Evolutionary conservation across 2,888 invertebrate genomes (phyloP), one percentile per base, ranked within the genome.

Genomic region (Dynastes grantii): DNA sequence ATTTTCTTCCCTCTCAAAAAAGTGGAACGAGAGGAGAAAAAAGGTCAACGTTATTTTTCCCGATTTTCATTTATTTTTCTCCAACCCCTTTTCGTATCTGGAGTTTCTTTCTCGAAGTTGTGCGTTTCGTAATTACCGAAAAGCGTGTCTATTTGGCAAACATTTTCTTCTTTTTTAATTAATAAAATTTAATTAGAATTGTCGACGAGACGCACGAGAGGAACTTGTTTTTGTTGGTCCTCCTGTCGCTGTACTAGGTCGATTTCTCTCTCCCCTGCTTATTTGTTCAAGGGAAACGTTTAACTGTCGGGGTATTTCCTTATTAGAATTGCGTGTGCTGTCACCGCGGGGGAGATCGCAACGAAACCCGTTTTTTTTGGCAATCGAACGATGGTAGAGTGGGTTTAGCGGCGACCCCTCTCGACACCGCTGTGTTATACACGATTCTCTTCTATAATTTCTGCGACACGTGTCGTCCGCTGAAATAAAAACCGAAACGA

Each of bases 251-350:
- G 37, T n/a, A 27, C 27, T 37, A 49, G 55, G 67, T 61, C 68
- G 67, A 16, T 61, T 40, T 61, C 61, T 22, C 64, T 37, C 40
- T 76, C 76, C 58, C 64, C 79, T 80, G 11, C 81, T 71, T 78
- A 70, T 82, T 80, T 71, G 79, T 78, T 77, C 76, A 40, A 22
- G 77, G 80, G 68, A 49, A 81, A 81, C 82, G 78, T 81, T 82
- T 81, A 81, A 80, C 82, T 80, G 79, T 80, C 71, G 77, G 83
- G 82, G 79, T 81, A 82, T 81, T 83, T 83, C 82, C 83, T 83
- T 82, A 83, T 83, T 83, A 82, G 80, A 81, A 83, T 80, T 75
- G 83, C 82, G 68, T 27, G 81, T 82, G 81, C 81, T 79, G 77
- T 76, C 77, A 78, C 78, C 71, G 78, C 76, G 76, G 61, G 67